These are phyloP conservation scores for Erebia ligea DNA, from an alignment of 2,888 invertebrate genomes.

Conservation along the genomic window DNA sequence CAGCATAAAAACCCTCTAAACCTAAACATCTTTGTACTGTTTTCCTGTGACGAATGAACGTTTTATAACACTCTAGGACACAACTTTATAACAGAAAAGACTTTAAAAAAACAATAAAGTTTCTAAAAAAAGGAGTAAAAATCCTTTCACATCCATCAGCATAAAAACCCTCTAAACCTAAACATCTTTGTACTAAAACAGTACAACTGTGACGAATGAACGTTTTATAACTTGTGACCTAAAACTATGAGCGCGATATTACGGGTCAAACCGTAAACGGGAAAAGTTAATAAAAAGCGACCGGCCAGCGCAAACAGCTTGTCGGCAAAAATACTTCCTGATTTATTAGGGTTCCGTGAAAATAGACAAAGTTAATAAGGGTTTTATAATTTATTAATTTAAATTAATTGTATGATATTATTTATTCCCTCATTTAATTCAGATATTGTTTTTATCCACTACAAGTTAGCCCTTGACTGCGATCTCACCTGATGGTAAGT, in stretches of 20 bases:
- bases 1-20: not conserved
- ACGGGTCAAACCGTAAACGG: conserved; percentile 6
- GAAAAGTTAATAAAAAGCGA: conserved; percentile 17
- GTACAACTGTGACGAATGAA: not conserved
- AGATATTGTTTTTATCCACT: too few relatives aligned
- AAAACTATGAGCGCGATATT: conserved; percentile 14
- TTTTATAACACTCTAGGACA: too few relatives aligned
- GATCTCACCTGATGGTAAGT: too few relatives aligned
- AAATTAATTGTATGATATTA: too few relatives aligned
- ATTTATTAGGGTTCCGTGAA: conserved; percentile 6
- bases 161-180: not conserved
- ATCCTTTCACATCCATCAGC: not conserved
- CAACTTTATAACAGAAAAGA: too few relatives aligned
- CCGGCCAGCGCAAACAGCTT: not conserved
- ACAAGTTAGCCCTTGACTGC: too few relatives aligned
- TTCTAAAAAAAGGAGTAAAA: not conserved
- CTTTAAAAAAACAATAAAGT: too few relatives aligned
- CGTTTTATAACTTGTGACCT: conserved; percentile 9
- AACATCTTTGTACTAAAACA: not conserved
- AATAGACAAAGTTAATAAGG: not conserved
- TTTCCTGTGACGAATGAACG: too few relatives aligned
- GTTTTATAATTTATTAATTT: too few relatives aligned
- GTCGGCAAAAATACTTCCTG: conserved; percentile 9
- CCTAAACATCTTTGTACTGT: too few relatives aligned
- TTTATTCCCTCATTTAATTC: too few relatives aligned